Evolutionary conservation across 2,797 vertebrate genomes (phyloP).

Genomic region (Corythornis leucogaster): DNA sequence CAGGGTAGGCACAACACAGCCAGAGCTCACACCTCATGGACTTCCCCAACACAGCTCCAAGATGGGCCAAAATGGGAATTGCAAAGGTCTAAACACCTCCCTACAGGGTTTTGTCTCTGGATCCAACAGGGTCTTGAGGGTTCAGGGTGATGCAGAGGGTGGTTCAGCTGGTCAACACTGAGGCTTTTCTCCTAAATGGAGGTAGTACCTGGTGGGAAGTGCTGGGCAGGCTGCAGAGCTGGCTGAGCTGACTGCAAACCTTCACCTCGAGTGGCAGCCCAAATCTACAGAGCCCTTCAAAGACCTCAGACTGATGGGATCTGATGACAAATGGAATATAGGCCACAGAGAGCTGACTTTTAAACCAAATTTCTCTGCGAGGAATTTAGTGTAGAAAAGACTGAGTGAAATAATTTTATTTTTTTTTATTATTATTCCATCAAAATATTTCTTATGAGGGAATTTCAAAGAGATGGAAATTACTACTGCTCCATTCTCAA

Average conservation of each 20-base stretch:
- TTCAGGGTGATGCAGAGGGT: not conserved
- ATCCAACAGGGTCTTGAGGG: not conserved
- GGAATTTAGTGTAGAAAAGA: not conserved
- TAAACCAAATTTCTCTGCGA: not conserved
- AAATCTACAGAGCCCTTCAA: slow-evolving; percentile 8
- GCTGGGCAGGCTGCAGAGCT: not conserved
- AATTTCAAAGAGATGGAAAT: not conserved
- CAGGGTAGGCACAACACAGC: fast-evolving
- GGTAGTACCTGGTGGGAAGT: not conserved
- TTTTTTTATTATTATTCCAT: no score
- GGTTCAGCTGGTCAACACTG: not conserved
- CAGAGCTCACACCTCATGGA: not conserved
- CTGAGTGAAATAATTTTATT: not conserved
- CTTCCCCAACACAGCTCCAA: fast-evolving
- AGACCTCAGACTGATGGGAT: not conserved
- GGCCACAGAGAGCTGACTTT: not conserved
- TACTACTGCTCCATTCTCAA: not conserved
- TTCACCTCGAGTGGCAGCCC: not conserved
- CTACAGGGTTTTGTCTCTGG: not conserved
- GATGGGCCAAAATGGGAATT: not conserved
- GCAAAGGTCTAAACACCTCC: not conserved
- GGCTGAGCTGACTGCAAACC: not conserved
- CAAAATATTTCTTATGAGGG: not conserved
- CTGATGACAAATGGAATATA: not conserved
- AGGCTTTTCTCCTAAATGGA: not conserved